phyloP scores from a whole-genome alignment of 2,113 vertebrate species.

The Laterallus jamaicensis region DNA sequence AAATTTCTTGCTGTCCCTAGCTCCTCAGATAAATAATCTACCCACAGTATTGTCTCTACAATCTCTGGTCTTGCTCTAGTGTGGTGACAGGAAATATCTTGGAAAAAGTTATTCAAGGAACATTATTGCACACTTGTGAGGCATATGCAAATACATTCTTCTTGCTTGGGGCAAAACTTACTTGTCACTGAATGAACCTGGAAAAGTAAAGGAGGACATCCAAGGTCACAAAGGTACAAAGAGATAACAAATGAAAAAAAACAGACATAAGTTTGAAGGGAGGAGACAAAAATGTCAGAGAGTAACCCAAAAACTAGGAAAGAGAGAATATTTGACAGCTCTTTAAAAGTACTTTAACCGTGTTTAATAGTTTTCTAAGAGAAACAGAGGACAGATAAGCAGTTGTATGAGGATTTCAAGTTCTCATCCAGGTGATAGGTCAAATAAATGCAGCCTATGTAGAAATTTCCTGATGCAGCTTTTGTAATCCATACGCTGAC shows the following conservation, averaged over 20 bases:
- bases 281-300: neutral
- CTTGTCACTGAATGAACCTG: neutral
- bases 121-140: neutral
- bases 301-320: neutral
- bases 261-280: neutral
- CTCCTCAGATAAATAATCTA: neutral
- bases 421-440: neutral
- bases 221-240: neutral
- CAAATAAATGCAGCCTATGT: neutral
- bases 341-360: neutral
- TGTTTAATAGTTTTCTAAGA: neutral
- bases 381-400: neutral
- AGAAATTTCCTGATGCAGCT: neutral
- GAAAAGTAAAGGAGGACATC: neutral
- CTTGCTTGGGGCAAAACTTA: neutral
- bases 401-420: neutral
- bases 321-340: neutral
- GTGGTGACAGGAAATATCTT: neutral
- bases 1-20: fast-evolving
- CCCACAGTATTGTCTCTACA: neutral
- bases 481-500: neutral
- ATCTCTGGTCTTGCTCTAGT: neutral
- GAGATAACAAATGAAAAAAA: neutral
- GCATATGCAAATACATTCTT: neutral
- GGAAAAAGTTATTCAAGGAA: neutral